These are phyloP conservation scores for Metopia argyrocephala DNA, from an alignment of 2,888 invertebrate genomes.

Conservation along the genomic window DNA sequence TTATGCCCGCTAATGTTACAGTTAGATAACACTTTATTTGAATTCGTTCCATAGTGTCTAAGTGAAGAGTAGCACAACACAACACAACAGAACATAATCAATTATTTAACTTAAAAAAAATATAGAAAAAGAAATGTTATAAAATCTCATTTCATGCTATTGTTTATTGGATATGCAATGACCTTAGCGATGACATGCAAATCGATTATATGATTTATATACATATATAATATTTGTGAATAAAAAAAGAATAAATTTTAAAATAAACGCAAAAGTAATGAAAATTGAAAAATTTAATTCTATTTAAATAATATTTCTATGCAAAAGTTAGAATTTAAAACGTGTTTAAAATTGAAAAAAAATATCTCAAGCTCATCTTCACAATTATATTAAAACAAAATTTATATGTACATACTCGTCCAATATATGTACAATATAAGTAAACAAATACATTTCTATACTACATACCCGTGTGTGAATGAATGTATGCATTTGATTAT, in stretches of 20 bases:
- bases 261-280: conserved; percentile 9
- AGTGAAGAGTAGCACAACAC: background rate
- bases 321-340: conserved; percentile 23
- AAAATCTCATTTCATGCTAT: conserved; percentile 19
- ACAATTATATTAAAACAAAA: too few species aligned
- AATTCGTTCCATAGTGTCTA: background rate
- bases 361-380: too few species aligned
- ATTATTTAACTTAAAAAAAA: background rate
- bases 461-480: background rate
- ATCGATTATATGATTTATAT: conserved; percentile 30
- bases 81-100: conserved; percentile 38
- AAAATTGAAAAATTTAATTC: conserved; percentile 5
- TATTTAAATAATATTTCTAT: conserved; percentile 21
- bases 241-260: background rate
- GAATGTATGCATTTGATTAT: conserved; percentile 36
- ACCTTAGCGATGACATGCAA: conserved; percentile 54
- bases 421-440: too few species aligned
- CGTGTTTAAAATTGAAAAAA: conserved; percentile 27
- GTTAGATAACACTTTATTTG: background rate
- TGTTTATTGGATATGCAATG: conserved; percentile 40
- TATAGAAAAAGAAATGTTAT: conserved; percentile 35
- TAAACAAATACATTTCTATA: too few species aligned
- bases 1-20: too few species aligned
- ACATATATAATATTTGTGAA: background rate
- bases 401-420: too few species aligned